A percentile compares a stretch with the other conserved stretches of the same genome.
Evolutionary conservation across 1,140 invertebrate genomes (phyloP).

Genomic region (Pseudomyrmex flavicornis): DNA sequence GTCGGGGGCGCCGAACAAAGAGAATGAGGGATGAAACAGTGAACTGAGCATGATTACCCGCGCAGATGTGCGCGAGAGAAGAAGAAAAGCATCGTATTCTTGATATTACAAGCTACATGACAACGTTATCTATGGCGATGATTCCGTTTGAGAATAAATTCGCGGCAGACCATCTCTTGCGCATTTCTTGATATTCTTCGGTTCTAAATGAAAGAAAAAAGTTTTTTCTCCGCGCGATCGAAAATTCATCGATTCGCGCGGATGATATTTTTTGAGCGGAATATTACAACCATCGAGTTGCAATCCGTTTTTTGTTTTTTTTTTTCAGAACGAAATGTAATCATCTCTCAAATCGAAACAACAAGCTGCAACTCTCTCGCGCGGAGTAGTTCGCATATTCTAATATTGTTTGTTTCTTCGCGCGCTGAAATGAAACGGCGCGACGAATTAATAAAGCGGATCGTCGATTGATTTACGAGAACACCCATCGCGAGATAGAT

Average conservation of each 20-base stretch:
- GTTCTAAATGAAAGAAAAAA: too few relatives aligned
- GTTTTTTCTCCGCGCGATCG: too few relatives aligned
- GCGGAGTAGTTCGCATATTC: neutral
- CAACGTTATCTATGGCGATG: too few relatives aligned
- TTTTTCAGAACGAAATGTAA: too few relatives aligned
- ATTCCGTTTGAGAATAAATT: neutral
- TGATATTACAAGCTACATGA: conserved; percentile 22
- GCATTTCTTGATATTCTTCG: too few relatives aligned
- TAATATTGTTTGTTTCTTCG: neutral
- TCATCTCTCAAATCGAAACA: too few relatives aligned
- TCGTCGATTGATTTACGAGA: conserved; percentile 50
- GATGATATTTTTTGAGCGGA: too few relatives aligned
- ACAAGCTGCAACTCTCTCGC: too few relatives aligned
- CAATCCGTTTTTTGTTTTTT: too few relatives aligned
- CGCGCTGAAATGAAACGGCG: conserved; percentile 26
- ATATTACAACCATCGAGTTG: too few relatives aligned
- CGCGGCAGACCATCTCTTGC: neutral
- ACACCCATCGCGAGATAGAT: conserved; percentile 38
- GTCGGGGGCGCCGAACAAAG: conserved; percentile 37
- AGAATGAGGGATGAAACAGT: conserved; percentile 51
- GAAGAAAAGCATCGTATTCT: neutral
- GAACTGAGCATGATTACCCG: conserved; percentile 42
- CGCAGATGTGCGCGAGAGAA: conserved; percentile 21
- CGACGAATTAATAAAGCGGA: conserved; percentile 20
- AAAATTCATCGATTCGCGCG: too few relatives aligned